phyloP scores from a whole-genome alignment of 2,113 vertebrate genomes.

The Sterrhoptilus dennistouni region DNA sequence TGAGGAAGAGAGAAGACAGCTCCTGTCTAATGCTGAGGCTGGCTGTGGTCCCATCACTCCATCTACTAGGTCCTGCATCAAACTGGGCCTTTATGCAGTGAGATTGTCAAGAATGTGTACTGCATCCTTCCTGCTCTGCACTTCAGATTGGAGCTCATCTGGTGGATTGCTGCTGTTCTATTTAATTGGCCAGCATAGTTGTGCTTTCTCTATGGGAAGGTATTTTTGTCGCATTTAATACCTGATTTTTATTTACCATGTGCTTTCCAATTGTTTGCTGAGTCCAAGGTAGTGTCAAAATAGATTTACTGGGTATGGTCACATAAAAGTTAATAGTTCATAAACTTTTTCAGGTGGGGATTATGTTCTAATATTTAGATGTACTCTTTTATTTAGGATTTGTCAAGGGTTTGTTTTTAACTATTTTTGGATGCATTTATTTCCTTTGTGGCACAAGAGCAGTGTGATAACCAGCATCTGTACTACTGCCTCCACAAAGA shows the following conservation, averaged over 20 bases:
- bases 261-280: not conserved
- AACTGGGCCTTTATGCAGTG: not conserved
- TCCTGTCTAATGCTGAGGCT: not conserved
- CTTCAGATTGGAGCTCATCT: not conserved
- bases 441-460: not conserved
- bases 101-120: not conserved
- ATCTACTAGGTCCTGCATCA: not conserved
- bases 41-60: not conserved
- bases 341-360: not conserved
- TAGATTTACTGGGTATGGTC: not conserved
- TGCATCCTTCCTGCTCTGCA: not conserved
- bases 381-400: not conserved
- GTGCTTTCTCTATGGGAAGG: not conserved
- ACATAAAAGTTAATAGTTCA: not conserved
- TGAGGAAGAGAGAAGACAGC: not conserved
- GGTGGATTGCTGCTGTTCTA: not conserved
- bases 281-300: not conserved
- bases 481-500: not conserved
- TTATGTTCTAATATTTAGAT: not conserved
- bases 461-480: not conserved
- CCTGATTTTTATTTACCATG: not conserved
- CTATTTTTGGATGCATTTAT: not conserved
- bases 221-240: not conserved
- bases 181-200: not conserved
- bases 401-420: not conserved